phyloP scores from a whole-genome alignment of 2,797 vertebrate species.

The Moxostoma hubbsi region DNA sequence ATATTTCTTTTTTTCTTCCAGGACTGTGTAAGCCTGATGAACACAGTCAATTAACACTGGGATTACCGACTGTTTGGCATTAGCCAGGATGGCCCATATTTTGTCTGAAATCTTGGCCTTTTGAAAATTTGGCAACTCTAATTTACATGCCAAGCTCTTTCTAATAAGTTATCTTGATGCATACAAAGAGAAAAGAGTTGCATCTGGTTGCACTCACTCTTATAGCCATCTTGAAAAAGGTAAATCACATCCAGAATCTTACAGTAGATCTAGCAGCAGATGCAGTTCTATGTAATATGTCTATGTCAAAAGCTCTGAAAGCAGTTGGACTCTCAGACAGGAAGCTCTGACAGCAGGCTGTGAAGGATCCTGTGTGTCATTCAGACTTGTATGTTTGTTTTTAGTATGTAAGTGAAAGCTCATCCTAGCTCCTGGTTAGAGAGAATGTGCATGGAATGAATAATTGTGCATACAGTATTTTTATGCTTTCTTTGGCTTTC shows the following conservation, averaged over 20 bases:
- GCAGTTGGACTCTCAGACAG: slow-evolving; percentile 55
- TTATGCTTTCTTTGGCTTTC: slow-evolving; percentile 22
- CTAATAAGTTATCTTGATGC: background rate
- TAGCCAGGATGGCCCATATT: too few species aligned
- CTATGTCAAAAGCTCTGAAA: slow-evolving; percentile 13
- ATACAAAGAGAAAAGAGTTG: background rate
- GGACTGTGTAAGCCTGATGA: too few species aligned
- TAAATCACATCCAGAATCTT: background rate
- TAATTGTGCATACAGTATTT: slow-evolving; percentile 53
- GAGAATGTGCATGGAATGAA: slow-evolving; percentile 51
- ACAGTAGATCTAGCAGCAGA: background rate
- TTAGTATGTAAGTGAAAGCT: slow-evolving; percentile 58
- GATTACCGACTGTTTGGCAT: too few species aligned
- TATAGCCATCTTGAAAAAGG: background rate
- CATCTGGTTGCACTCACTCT: background rate
- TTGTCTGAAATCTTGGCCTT: too few species aligned
- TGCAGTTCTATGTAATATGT: background rate
- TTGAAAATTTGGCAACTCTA: too few species aligned
- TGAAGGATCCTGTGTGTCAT: slow-evolving; percentile 60
- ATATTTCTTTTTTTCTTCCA: too few species aligned
- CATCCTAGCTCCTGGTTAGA: slow-evolving; percentile 49
- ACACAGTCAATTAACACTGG: too few species aligned
- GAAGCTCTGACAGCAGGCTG: slow-evolving; percentile 56
- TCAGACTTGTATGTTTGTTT: slow-evolving; percentile 60
- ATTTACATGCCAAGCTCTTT: too few species aligned